These are phyloP conservation scores for Amphiprion clarkii DNA, from an alignment of 2,797 vertebrate species.

Conservation along the genomic window DNA sequence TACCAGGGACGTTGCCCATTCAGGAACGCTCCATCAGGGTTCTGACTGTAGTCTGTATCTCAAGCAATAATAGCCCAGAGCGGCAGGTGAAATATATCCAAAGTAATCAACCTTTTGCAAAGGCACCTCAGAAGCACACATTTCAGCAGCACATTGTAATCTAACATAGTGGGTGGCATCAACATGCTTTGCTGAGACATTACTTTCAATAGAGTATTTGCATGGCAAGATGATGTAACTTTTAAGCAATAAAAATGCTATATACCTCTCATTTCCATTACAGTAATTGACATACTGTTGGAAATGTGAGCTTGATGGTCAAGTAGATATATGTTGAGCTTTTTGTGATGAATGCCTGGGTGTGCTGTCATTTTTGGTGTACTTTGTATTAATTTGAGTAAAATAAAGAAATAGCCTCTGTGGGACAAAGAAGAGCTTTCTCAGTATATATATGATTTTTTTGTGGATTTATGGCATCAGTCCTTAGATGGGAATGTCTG, in stretches of 20 bases:
- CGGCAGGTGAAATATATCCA: conserved; percentile 92
- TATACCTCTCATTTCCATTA: conserved; percentile 54
- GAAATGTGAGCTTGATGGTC: conserved; percentile 44
- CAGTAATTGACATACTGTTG: conserved; percentile 32
- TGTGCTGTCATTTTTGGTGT: conserved; percentile 15
- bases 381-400: conserved; percentile 20
- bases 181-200: conserved; percentile 89
- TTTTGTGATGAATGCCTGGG: conserved; percentile 6
- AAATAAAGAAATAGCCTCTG: conserved; percentile 2
- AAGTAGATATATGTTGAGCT: conserved; percentile 27
- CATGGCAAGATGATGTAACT: conserved; percentile 70
- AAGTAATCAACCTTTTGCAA: conserved; percentile 93
- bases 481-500: conserved; percentile 21
- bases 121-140: conserved; percentile 92
- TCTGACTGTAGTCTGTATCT: conserved; percentile 88
- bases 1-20: conserved; percentile 86
- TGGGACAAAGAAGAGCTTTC: neutral
- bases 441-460: neutral
- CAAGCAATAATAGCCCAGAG: conserved; percentile 93
- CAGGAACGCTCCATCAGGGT: conserved; percentile 88
- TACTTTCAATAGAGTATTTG: conserved; percentile 84
- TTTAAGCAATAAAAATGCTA: conserved; percentile 68
- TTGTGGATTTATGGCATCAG: conserved; percentile 3
- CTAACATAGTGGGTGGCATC: conserved; percentile 83
- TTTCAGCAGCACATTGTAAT: conserved; percentile 90